Evolutionary conservation across 2,888 invertebrate species (phyloP).

Genomic region (Cerceris ruficornis): DNA sequence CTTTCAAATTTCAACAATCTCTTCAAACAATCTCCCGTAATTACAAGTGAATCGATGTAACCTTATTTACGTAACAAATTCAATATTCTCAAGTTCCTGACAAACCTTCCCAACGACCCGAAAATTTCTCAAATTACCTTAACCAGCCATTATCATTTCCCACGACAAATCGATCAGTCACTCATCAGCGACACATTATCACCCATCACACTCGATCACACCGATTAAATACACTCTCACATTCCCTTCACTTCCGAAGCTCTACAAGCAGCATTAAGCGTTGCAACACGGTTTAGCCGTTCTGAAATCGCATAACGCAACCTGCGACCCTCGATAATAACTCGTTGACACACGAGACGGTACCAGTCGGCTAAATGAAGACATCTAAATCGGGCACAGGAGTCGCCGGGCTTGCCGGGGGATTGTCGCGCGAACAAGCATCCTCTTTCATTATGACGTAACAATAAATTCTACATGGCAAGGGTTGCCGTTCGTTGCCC

Average conservation of each 20-base stretch:
- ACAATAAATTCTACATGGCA: conserved; percentile 47
- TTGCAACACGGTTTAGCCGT: background rate
- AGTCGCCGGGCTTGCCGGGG: conserved; percentile 4
- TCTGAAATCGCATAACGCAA: conserved; percentile 22
- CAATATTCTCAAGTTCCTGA: too few species aligned
- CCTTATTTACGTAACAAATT: too few species aligned
- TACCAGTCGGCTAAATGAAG: conserved; percentile 46
- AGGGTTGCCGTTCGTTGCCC: conserved; percentile 49
- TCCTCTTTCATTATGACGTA: conserved; percentile 53
- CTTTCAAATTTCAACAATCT: too few species aligned
- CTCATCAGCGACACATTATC: too few species aligned
- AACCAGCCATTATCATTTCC: too few species aligned
- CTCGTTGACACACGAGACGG: conserved; percentile 38
- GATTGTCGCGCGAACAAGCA: conserved; percentile 44
- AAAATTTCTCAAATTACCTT: too few species aligned
- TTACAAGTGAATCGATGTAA: too few species aligned
- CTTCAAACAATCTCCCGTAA: too few species aligned
- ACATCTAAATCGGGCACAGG: conserved; percentile 34
- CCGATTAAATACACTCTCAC: background rate
- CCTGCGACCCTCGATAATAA: conserved; percentile 33
- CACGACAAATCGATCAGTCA: too few species aligned
- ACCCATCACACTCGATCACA: too few species aligned
- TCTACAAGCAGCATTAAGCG: conserved; percentile 20
- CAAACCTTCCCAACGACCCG: too few species aligned
- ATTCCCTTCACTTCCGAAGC: conserved; percentile 17